phyloP scores from a whole-genome alignment of 1,140 invertebrate species.

The Drosophila hydei region DNA sequence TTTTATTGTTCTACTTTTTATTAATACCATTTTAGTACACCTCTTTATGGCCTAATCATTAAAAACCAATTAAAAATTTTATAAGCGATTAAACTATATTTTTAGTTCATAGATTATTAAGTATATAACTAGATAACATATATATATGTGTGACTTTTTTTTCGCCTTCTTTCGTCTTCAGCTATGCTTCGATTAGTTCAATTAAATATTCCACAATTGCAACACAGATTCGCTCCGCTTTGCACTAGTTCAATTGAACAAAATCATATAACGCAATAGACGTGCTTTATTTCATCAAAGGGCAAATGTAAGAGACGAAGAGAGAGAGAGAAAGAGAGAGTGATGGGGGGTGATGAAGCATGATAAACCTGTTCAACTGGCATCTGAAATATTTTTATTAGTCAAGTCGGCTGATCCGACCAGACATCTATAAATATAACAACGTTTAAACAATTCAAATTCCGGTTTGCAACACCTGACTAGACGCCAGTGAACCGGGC shows the following conservation, averaged over 20 bases:
- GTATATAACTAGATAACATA: neutral
- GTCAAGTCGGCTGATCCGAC: conserved; percentile 65
- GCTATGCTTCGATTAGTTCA: neutral
- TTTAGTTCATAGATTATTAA: too few relatives aligned
- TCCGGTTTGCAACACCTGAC: conserved; percentile 71
- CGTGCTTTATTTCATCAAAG: conserved; percentile 10
- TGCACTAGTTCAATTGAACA: neutral
- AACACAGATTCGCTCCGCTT: neutral
- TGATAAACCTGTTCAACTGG: conserved; percentile 30
- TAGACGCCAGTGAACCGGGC: conserved; percentile 47
- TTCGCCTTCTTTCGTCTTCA: neutral
- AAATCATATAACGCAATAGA: neutral
- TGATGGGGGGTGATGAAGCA: neutral
- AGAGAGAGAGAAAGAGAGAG: neutral
- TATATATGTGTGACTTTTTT: neutral
- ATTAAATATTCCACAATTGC: neutral
- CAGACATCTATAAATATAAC: conserved; percentile 53
- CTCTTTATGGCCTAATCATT: neutral
- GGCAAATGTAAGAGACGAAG: neutral
- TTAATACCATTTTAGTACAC: neutral
- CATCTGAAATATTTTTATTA: conserved; percentile 38
- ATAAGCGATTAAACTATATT: neutral
- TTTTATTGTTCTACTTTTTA: too few relatives aligned
- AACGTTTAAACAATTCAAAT: conserved; percentile 52
- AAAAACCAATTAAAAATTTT: neutral